Evolutionary conservation across 2,113 vertebrate genomes (phyloP), one percentile per base, ranked within the genome.

Genomic region (Abramis brama): DNA sequence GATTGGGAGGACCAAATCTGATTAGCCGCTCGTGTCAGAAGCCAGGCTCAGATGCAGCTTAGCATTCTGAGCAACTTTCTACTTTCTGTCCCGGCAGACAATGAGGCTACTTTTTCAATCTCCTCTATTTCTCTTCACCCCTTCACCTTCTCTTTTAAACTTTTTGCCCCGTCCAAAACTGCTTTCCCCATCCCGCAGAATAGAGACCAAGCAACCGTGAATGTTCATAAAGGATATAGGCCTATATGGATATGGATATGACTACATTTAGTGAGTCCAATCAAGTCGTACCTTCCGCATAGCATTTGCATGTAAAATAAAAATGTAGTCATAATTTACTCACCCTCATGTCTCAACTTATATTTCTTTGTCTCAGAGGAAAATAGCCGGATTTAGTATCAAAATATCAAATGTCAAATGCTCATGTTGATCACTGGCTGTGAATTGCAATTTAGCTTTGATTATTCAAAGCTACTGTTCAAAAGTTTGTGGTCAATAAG

Each of bases 21-120:
- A 99, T 99, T 99, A 99, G 96, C 96, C 96, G 97, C 97, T 97
- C 96, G 97, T 98, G 97, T 98, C 97, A 98, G 97, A 97, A 97
- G 96, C 96, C 97, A 96, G 96, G 96, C 93, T 95, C 96, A 97
- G 97, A 97, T 97, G 95, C 96, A 98, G 97, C 96, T 98, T 97
- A 98, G 96, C 96, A 96, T 97, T 97, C 94, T 95, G 94, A 95
- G 95, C 93, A 95, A 96, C 95, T 97, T 97, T 98, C 95, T 96
- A 93, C 96, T 95, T 96, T 96, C 94, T 95, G 96, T 95, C 95
- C 94, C 80, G 86, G 59, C 82, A 92, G 92, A 97, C 97, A 98
- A 98, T 97, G 96, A 94, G 75, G 94, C 92, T 94, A 93, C 95
- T 94, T 95, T 96, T 95, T 71, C 89, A 92, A 94, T 93, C 93